Evolutionary conservation across 1,140 invertebrate genomes (phyloP).

Genomic region (Anagrus nilaparvatae): DNA sequence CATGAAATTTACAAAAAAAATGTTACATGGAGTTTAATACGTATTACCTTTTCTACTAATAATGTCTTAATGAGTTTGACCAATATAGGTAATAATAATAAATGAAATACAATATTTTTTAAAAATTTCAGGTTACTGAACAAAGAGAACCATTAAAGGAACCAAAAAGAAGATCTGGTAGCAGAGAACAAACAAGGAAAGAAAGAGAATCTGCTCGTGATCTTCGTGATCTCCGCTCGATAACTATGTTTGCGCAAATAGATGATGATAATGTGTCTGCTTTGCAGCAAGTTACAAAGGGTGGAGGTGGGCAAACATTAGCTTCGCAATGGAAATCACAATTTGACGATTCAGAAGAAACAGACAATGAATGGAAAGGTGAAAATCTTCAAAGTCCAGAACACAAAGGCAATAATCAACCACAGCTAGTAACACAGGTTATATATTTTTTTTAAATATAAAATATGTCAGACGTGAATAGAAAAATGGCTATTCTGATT

Average conservation of each 20-base stretch:
- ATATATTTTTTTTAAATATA: background rate
- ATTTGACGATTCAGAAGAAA: conserved; percentile 88
- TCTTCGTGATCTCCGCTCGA: too few relatives aligned
- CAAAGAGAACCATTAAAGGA: conserved; percentile 39
- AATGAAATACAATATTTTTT: background rate
- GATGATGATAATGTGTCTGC: conserved; percentile 88
- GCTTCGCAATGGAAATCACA: conserved; percentile 90
- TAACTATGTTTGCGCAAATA: conserved; percentile 83
- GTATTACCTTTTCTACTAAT: background rate
- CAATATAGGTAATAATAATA: background rate
- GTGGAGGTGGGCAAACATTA: conserved; percentile 65
- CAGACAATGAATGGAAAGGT: conserved; percentile 85
- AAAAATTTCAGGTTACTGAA: conserved; percentile 31
- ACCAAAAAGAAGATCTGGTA: conserved; percentile 30
- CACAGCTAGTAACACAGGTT: conserved; percentile 33
- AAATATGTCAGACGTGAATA: background rate
- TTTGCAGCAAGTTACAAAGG: conserved; percentile 70
- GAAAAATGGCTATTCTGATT: too few relatives aligned
- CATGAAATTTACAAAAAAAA: background rate
- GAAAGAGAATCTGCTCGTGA: conserved; percentile 39
- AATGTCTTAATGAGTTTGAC: background rate
- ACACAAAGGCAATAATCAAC: conserved; percentile 40
- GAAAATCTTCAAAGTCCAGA: conserved; percentile 64
- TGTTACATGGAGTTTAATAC: background rate
- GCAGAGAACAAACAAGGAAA: conserved; percentile 31